Base-by-base conservation (phyloP, 1,140 invertebrate species). In the Andrena cerasifolii region DNA sequence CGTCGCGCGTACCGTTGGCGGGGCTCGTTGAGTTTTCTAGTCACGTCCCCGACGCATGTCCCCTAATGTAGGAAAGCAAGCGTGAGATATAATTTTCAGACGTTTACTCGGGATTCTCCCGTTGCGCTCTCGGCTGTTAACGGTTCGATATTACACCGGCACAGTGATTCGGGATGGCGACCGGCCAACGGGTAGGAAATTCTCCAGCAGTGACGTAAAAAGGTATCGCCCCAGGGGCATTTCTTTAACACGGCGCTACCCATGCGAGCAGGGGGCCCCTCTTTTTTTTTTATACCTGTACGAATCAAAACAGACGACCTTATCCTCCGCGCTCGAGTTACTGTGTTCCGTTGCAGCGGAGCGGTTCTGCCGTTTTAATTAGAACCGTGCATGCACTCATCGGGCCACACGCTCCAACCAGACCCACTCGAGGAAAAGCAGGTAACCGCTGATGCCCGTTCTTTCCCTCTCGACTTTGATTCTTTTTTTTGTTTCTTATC, bases 151-250 rank as follows among this genome's bases (percentile, higher is more conserved):
- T 87, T 77, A 65, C 56, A 71, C 56, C 78, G 43, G 56, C 36
- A 73, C 78, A 43, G 79, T 51, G 67, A 78, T 81, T 58, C 58
- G 65, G 45, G 47, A 71, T 62, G 71, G 61, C 80, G 72, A 77
- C 49, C 79, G 66, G 82, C 84, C 84, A 79, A 82, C 70, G 66
- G 66, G 53, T 80, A 89, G 81, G 78, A 88, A 89, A 88, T 88
- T 89, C 87, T 86, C 87, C 67, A 84, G 74, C 77, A 85, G 78
- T 89, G 87, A 89, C 84, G 84, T 84, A 88, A 89, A 88, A 87
- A 83, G 86, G 70, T 79, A 68, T 47, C 81, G 76, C 81, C 80
- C 86, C 79, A 71, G 31, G 59, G 82, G 83, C 84, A 65, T 77
- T 85, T 89, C 81, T 84, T 84, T 78, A 65, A 78, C 68, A 28